Evolutionary conservation across 1,140 invertebrate species (phyloP), one percentile per base, ranked within the genome.

Genomic region (Ceratosolen fusciceps): DNA sequence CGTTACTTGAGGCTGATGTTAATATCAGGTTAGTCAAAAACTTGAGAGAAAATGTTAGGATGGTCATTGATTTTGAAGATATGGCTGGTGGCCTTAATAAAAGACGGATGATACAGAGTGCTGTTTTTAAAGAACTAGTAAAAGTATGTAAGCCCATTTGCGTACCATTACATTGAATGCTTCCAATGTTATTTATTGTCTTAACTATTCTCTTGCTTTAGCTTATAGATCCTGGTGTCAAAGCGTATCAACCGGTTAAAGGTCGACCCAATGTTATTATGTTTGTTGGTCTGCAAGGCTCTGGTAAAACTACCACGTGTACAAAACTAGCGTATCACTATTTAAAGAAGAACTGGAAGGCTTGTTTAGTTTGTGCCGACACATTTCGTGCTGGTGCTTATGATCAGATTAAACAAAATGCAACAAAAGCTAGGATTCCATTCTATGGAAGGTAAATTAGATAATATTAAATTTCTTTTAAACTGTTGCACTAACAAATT

Each of bases 321-420:
- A 99, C 98, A 83, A 99, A 99, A 92, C 91, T 99, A 83, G 99
- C 99, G 16, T 99, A 99, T 90, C 97, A 99, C 90, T 99, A 99
- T 91, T 93, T 98, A 87, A 98, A 98, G 85, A 99, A 99, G 91
- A 98, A 98, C 84, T 99, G 98, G 99, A 99, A 99, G 90, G 98
- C 98, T 43, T 99, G 97, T 88, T 91, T 99, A 39, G 98, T 99
- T 58, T 99, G 99, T 93, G 99, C 99, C 47, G 99, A 99, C 91
- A 99, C 99, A 74, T 99, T 99, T 91, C 94, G 99, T 91, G 99
- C 99, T 88, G 99, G 99, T 91, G 99, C 99, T 81, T 99, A 99
- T 88, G 99, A 99, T 93, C 99, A 99, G 91, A 94, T 99, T 54
- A 99, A 99, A 93, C 99, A 99, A 87, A 99, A 99, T 92, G 98